Conservation (phyloP, 2,888 invertebrate genomes). For the Octonoba sinensis region DNA sequence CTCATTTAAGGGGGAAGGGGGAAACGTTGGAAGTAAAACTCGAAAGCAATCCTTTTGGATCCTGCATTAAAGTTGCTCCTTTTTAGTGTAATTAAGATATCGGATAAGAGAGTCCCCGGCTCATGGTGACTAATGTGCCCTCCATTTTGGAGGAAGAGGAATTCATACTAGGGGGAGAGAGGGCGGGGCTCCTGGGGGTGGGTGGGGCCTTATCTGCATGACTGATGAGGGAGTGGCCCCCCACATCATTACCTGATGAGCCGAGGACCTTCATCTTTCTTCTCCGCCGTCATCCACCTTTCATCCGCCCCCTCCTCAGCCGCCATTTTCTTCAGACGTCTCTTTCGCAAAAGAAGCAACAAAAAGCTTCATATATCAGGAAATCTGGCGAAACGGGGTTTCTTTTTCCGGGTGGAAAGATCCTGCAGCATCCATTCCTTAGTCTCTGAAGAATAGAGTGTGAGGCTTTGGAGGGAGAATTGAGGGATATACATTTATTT, state of each 20-base stretch:
- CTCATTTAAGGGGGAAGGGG: no score
- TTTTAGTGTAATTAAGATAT: not conserved
- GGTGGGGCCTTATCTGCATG: conserved; percentile 62
- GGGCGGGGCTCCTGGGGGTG: conserved; percentile 12
- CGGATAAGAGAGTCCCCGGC: conserved; percentile 39
- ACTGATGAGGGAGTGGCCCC: conserved; percentile 56
- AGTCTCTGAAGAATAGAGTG: conserved; percentile 1
- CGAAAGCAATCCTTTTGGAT: not conserved
- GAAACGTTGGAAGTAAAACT: not conserved
- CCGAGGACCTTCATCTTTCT: conserved; percentile 42
- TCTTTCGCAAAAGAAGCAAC: not conserved
- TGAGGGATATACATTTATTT: not conserved
- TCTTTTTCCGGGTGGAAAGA: conserved; percentile 12
- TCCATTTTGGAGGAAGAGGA: conserved; percentile 39
- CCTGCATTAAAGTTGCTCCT: conserved; percentile 29
- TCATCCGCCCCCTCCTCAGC: conserved; percentile 4
- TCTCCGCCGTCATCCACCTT: conserved; percentile 21
- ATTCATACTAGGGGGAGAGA: conserved; percentile 11
- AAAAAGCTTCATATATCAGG: conserved; percentile 7
- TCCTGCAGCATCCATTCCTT: conserved; percentile 3
- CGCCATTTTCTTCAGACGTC: conserved; percentile 38
- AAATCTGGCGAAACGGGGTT: not conserved
- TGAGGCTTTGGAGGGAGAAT: not conserved
- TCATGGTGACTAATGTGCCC: conserved; percentile 46
- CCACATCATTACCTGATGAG: conserved; percentile 61